These are phyloP conservation scores for Nemotelus pantherinus DNA, from an alignment of 2,888 invertebrate genomes.

Conservation along the genomic window DNA sequence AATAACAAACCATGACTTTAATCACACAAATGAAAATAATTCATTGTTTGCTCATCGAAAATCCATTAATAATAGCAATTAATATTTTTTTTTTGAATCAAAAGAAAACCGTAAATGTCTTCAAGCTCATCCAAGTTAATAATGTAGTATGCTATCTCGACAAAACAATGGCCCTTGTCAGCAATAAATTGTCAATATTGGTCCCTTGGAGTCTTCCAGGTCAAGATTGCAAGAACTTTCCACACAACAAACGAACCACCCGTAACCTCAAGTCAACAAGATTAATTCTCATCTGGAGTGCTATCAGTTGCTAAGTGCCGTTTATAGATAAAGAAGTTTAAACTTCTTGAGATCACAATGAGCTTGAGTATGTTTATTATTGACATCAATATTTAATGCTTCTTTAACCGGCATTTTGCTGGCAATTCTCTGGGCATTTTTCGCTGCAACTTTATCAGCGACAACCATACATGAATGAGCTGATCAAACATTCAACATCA, in stretches of 20 bases:
- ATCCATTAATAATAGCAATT: no score
- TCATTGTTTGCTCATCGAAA: no score
- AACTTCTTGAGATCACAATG: neutral
- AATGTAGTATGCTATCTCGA: no score
- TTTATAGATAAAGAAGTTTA: neutral
- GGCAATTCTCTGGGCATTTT: neutral
- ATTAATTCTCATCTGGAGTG: neutral
- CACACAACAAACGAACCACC: neutral
- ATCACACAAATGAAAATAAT: no score
- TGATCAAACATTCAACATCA: neutral
- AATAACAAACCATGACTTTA: no score
- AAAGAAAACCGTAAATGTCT: no score
- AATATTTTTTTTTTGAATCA: no score
- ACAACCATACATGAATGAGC: no score
- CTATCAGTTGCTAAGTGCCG: neutral
- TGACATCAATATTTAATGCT: neutral
- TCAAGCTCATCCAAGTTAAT: no score
- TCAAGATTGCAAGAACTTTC: neutral
- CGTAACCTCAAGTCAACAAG: neutral
- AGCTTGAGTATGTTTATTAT: neutral
- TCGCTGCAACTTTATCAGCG: neutral
- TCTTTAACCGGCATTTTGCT: slow-evolving; percentile 21
- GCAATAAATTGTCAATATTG: no score
- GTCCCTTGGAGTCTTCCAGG: neutral
- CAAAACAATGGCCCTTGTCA: no score